phyloP scores from a whole-genome alignment of 2,888 invertebrate genomes.

The Heliconius ismenius region DNA sequence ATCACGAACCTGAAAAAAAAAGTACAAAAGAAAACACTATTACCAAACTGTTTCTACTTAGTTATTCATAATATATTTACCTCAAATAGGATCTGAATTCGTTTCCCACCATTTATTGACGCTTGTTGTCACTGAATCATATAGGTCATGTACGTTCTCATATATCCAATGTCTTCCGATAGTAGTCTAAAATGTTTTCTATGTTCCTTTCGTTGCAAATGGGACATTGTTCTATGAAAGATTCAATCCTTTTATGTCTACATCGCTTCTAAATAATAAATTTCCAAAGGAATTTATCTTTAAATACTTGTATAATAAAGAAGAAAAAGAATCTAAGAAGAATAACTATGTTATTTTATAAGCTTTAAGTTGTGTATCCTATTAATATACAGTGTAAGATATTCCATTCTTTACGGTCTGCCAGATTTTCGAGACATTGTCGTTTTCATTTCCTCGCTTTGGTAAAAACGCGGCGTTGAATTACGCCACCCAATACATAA shows the following conservation, averaged over 20 bases:
- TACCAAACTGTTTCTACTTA: neutral
- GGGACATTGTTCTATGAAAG: neutral
- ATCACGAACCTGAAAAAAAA: too few species aligned
- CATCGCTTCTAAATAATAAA: neutral
- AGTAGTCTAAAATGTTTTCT: constrained; percentile 33
- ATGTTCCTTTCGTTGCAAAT: constrained; percentile 20
- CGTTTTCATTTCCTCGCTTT: neutral
- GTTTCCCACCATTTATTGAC: neutral
- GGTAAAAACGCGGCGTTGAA: neutral
- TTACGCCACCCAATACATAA: neutral
- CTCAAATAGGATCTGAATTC: neutral
- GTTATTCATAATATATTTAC: neutral
- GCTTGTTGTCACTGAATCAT: neutral
- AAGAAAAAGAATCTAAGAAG: too few species aligned
- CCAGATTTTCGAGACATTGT: too few species aligned
- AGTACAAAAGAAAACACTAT: neutral
- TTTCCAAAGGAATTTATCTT: neutral
- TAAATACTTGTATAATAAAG: neutral
- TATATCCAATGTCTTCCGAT: neutral
- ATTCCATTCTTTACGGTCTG: too few species aligned
- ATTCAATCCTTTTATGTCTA: constrained; percentile 4
- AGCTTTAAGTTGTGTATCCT: too few species aligned
- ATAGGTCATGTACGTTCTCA: neutral
- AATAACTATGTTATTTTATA: too few species aligned
- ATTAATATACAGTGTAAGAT: neutral